Evolutionary conservation across 2,888 invertebrate genomes (phyloP), one percentile per base, ranked within the genome.

Genomic region (Agrotis ipsilon): DNA sequence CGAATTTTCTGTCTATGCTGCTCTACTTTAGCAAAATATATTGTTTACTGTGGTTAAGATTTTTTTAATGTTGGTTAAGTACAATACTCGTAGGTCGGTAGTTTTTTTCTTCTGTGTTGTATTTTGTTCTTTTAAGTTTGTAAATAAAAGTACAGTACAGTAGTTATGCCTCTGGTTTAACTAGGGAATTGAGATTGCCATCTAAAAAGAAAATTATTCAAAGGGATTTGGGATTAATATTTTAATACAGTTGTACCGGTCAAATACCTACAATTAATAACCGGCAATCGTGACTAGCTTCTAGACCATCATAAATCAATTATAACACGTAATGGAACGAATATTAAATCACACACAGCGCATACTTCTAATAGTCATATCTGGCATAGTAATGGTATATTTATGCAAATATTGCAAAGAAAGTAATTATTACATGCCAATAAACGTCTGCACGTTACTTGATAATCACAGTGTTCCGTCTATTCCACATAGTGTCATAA

Each of bases 391-490:
- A 59, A 80, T 75, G 57, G 32, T 24, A 27, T 55, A 46, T 62
- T 65, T 51, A 71, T 80, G 71, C 54, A 65, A 67, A 78, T 64
- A 13, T 55, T 45, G 14, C 32, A 59, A 68, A 68, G 77, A 65
- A 67, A 76, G 64, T 62, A 76, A 76, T 81, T 43, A 76, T 45
- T 48, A 68, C 48, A 62, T 32, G 65, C 55, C 21, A 72, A 77
- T 78, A 65, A 72, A 75, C 4, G 32, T 65, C 54, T 59, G 45
- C 61, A 77, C 64, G 48, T 77, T 64, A 72, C 46, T 80, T 58
- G 54, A 46, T 64, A 68, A 71, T 62, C 24, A 45, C 43, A 21
- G 19, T 55, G 43, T 70, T 68, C 65, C 55, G 51, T 63, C 14
- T 66, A 19, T 43, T 79, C 49, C 54, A 62, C 59, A 48, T 65